Evolutionary conservation across 2,888 invertebrate species (phyloP), one percentile per base, ranked within the genome.

Genomic region (Synanthedon andrenaeformis): DNA sequence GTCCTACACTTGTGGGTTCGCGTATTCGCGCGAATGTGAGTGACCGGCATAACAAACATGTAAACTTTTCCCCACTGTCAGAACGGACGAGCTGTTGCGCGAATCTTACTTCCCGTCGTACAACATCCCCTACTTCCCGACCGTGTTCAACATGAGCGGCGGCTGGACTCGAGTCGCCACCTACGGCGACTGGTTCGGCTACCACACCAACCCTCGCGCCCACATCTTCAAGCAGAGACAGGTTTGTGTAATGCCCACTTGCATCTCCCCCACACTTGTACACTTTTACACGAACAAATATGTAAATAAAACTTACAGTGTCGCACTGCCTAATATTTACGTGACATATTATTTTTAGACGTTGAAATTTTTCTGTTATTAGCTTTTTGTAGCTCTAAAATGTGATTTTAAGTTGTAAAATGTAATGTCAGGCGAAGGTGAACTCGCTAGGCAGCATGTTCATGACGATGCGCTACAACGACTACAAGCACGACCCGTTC

Each of bases 31-130:
- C n/a, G n/a, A n/a, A n/a, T n/a, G n/a, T n/a, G n/a, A n/a, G n/a
- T n/a, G n/a, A n/a, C n/a, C n/a, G n/a, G n/a, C n/a, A n/a, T n/a
- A n/a, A n/a, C n/a, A n/a, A n/a, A n/a, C n/a, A n/a, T n/a, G n/a
- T n/a, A n/a, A n/a, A n/a, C n/a, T n/a, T n/a, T n/a, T n/a, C n/a
- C n/a, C n/a, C n/a, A n/a, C n/a, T n/a, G n/a, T n/a, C n/a, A n/a
- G 86, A 52, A 85, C 84, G 10, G 56, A 59, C 0, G 51, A 64
- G n/a, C 64, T 85, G 6, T 57, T 62, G 45, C 54, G 58, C 1
- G 58, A 64, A 13, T 57, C 70, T 0, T 93, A 93, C 76, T 93
- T 91, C 89, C 89, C 92, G 13, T 92, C 92, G 59, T 93, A 93
- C 85, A 93, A 93, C 76, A 87, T 90, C 59, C 89, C 93, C 62